phyloP scores from a whole-genome alignment of 1,140 invertebrate genomes.

The Aricia agestis region DNA sequence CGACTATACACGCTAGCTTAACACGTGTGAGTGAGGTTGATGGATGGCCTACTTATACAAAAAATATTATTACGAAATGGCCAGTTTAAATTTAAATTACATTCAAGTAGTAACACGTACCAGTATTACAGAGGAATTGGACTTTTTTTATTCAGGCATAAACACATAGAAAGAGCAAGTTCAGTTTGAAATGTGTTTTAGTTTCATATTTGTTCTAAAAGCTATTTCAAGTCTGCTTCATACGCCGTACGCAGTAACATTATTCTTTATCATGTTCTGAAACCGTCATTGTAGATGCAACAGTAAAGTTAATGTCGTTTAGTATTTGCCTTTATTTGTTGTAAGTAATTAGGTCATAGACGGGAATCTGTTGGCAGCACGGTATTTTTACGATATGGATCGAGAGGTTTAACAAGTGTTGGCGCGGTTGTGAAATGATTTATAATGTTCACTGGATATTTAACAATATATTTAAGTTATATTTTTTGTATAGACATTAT shows the following conservation, averaged over 20 bases:
- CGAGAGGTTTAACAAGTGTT: conserved; percentile 63
- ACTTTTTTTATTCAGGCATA: background rate
- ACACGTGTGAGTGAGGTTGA: background rate
- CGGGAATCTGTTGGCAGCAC: conserved; percentile 44
- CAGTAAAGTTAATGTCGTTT: no score
- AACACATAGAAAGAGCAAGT: no score
- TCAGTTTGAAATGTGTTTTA: no score
- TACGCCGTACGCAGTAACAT: background rate
- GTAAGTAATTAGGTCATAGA: conserved; percentile 30
- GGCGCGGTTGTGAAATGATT: conserved; percentile 74
- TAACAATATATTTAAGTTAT: conserved; percentile 70
- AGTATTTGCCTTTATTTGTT: background rate
- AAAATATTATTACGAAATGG: background rate
- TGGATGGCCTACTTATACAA: conserved; percentile 6
- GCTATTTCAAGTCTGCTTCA: background rate
- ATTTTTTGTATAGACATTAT: conserved; percentile 64
- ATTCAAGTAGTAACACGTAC: background rate
- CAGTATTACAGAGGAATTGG: conserved; percentile 10
- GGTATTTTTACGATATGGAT: conserved; percentile 59
- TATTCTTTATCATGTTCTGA: no score
- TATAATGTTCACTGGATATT: conserved; percentile 72
- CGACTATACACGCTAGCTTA: background rate
- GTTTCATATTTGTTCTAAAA: background rate
- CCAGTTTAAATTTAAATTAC: background rate
- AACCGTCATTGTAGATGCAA: no score